Conservation (phyloP, 2,113 vertebrate species). For the Oxyura jamaicensis region DNA sequence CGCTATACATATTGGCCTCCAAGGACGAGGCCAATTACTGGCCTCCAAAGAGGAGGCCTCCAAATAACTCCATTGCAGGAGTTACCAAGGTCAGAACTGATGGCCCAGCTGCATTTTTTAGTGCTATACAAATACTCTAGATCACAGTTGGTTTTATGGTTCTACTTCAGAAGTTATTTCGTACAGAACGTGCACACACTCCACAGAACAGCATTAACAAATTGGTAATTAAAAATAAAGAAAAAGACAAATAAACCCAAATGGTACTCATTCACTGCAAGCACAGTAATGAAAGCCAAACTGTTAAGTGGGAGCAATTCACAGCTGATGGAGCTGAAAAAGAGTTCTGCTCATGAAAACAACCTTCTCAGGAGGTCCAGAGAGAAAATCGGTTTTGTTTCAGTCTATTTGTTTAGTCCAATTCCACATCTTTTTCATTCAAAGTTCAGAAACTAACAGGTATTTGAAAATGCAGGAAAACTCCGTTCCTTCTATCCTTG, state of each 20-base stretch:
- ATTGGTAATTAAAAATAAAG: not conserved
- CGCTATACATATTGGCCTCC: not conserved
- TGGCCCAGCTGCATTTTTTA: not conserved
- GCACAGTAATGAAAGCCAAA: not conserved
- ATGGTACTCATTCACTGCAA: not conserved
- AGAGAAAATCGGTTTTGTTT: not conserved
- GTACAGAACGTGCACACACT: not conserved
- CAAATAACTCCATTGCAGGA: not conserved
- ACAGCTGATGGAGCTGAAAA: not conserved
- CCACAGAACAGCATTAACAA: not conserved
- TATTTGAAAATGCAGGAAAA: not conserved
- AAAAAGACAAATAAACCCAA: not conserved
- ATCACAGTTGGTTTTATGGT: not conserved
- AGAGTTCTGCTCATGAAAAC: not conserved
- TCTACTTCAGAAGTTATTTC: not conserved
- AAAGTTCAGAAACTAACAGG: not conserved
- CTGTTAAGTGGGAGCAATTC: not conserved
- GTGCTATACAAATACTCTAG: not conserved
- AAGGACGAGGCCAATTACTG: not conserved
- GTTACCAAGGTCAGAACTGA: not conserved
- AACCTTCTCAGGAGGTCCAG: not conserved
- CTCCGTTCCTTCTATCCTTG: not conserved
- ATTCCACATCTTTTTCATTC: not conserved
- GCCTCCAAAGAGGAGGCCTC: rapidly evolving
- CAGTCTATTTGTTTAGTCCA: not conserved